Conservation (phyloP, 2,113 vertebrate species). For the Genyomyrus donnyi region DNA sequence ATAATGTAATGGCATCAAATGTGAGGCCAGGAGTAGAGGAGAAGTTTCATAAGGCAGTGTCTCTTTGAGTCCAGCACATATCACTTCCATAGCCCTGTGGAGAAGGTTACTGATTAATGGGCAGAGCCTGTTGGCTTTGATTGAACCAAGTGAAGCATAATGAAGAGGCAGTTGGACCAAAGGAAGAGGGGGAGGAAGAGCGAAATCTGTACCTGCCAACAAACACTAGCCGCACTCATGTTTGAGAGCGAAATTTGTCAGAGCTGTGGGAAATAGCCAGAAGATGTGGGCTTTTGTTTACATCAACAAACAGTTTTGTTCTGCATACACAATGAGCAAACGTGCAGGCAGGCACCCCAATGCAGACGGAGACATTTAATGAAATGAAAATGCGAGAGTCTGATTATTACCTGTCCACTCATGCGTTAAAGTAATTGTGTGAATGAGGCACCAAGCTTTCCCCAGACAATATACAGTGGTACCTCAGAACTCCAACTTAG, state of each 20-base stretch:
- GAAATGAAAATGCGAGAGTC: neutral
- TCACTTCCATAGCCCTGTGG: neutral
- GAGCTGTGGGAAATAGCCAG: slow-evolving; percentile 1
- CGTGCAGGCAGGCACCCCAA: neutral
- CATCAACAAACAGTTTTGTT: slow-evolving; percentile 4
- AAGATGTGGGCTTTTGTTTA: neutral
- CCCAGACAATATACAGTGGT: neutral
- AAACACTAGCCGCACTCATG: neutral
- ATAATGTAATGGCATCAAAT: neutral
- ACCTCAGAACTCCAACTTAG: too few species aligned
- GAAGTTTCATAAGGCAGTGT: neutral
- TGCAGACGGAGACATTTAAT: neutral
- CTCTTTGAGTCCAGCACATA: neutral
- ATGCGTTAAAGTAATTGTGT: neutral
- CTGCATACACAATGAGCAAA: neutral
- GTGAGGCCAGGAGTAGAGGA: neutral
- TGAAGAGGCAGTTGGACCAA: neutral
- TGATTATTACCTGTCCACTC: neutral
- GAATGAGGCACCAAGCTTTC: neutral
- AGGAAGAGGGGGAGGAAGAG: neutral
- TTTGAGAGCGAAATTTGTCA: neutral
- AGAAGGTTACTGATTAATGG: neutral
- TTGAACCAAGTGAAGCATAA: slow-evolving; percentile 1
- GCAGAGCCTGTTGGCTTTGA: neutral
- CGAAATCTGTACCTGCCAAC: neutral